Base-by-base conservation (phyloP, 2,113 vertebrate species). In the Donacobius atricapilla region DNA sequence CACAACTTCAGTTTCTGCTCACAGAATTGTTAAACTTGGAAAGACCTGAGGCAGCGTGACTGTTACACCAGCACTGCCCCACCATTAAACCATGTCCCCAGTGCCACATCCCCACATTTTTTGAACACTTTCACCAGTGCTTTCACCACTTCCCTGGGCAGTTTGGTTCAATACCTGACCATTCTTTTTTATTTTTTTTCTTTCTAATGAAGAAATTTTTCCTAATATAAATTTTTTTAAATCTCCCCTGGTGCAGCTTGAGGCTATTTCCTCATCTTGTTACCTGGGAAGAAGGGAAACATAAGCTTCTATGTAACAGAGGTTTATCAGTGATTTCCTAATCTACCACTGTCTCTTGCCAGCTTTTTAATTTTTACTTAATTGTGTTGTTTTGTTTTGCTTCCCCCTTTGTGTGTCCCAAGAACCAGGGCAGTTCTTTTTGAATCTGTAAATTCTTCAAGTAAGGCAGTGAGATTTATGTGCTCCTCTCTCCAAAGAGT, bases 51-150 rank as follows among this genome's bases (percentile, higher is more conserved):
- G 13, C 30, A 24, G 44, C 37, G 53, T 50, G 33, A 22, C 27
- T 60, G 39, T n/a, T 68, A n/a, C 15, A 7, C 3, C 11, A 39
- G 13, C 45, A 25, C 9, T 75, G 28, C 39, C 30, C 53, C 28
- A 51, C 23, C 37, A 51, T 27, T 33, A 66, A 73, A 58, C 33
- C 5, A 0, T 53, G 16, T 39, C 28, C 13, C 28, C 53, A 45
- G 18, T 51, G n/a, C 23, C 39, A 15, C 33, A 60, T n/a, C 33
- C 15, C n/a, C 10, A 30, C 0, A 0, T n/a, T 39, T 30, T 75
- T 39, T 60, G 37, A 39, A 8, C 28, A 18, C 53, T 75, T 82
- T 39, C 24, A n/a, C 16, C 22, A 9, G 39, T 21, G 8, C 19
- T 73, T 82, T 27, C 28, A 51, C 13, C 33, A 37, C 19, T 75